These are phyloP conservation scores for Lemur catta DNA, from an alignment of 2,797 vertebrate species.

Conservation along the genomic window DNA sequence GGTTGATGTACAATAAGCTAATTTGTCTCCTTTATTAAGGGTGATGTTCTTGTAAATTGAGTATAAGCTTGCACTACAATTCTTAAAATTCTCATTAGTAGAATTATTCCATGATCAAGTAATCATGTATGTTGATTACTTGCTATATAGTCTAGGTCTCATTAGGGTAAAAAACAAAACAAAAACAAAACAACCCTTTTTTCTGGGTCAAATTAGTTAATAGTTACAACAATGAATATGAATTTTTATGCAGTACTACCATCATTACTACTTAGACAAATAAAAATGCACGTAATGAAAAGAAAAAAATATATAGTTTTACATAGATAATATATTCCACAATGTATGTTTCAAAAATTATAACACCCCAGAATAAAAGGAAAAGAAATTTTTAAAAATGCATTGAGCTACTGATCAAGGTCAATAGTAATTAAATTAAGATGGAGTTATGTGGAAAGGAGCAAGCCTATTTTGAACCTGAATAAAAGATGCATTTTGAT, in stretches of 20 bases:
- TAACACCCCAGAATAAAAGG: background rate
- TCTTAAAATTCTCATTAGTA: background rate
- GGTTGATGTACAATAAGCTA: background rate
- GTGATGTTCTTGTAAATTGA: background rate
- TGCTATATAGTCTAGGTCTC: background rate
- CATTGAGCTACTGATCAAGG: background rate
- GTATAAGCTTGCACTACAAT: background rate
- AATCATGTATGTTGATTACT: background rate
- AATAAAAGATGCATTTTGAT: background rate
- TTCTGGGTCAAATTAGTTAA: background rate
- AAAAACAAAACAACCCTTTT: background rate
- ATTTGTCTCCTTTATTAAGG: background rate
- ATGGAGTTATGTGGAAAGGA: background rate
- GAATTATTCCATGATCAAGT: background rate
- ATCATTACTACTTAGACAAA: background rate
- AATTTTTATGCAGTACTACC: background rate
- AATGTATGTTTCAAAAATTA: background rate
- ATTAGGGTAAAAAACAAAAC: background rate
- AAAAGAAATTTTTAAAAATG: background rate
- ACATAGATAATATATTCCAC: background rate
- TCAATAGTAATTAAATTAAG: background rate
- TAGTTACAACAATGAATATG: background rate
- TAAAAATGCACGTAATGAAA: background rate
- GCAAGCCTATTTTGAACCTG: background rate
- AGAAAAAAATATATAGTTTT: background rate